Percentiles rank a stretch among this genome's conserved stretches.
These are phyloP conservation scores for Synanceia verrucosa DNA, from an alignment of 2,797 vertebrate genomes.

Conservation along the genomic window DNA sequence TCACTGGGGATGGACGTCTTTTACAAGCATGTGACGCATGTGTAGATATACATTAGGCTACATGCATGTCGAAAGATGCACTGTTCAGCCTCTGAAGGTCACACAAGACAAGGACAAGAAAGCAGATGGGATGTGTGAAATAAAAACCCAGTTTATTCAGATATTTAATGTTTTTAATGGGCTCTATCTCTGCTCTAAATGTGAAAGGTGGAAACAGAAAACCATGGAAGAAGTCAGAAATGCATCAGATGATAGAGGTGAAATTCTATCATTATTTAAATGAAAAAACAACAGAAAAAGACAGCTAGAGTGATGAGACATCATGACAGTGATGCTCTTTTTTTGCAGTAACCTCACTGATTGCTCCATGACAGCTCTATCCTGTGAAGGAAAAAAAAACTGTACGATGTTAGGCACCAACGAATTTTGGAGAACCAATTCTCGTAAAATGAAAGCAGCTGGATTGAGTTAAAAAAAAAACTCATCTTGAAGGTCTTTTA, in stretches of 20 bases:
- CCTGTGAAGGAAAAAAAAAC: neutral
- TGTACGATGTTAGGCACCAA: neutral
- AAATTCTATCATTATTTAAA: neutral
- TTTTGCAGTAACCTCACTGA: neutral
- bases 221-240: neutral
- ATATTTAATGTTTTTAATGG: neutral
- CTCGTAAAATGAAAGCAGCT: slow-evolving; percentile 4
- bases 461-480: slow-evolving; percentile 1
- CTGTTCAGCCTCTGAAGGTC: neutral
- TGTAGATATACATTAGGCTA: neutral
- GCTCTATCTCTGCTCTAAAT: neutral
- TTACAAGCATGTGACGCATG: neutral
- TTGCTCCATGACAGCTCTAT: neutral
- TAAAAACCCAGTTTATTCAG: neutral
- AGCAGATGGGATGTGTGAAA: neutral
- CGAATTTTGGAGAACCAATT: neutral
- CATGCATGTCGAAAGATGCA: neutral
- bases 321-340: neutral
- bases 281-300: neutral
- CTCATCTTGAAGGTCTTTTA: neutral
- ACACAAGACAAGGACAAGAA: neutral
- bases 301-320: neutral
- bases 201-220: neutral
- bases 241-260: neutral
- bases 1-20: neutral